Evolutionary conservation across 2,888 invertebrate species (phyloP).

Genomic region (Leptopterna dolabrata): DNA sequence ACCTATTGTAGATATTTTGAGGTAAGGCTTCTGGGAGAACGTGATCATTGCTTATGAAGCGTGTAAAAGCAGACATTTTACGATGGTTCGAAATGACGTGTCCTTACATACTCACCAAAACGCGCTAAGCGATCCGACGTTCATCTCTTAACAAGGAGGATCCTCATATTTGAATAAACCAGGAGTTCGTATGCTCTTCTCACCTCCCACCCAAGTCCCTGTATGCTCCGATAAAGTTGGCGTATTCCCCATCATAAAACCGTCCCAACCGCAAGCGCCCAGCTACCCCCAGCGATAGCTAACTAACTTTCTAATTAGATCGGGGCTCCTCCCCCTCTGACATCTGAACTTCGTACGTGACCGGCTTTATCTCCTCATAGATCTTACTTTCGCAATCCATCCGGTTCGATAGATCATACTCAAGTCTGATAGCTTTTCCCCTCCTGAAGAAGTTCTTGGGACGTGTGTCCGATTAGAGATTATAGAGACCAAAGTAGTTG

Average conservation of each 20-base stretch:
- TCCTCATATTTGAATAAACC: neutral
- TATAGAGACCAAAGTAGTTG: neutral
- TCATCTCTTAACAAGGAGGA: neutral
- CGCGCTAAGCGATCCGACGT: neutral
- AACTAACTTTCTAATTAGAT: slow-evolving; percentile 25
- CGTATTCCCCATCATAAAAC: neutral
- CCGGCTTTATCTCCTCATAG: neutral
- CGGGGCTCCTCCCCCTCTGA: neutral
- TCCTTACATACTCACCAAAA: too few relatives aligned
- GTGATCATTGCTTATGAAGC: too few relatives aligned
- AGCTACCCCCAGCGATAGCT: neutral
- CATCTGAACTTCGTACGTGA: neutral
- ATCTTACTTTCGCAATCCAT: neutral
- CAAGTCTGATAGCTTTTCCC: neutral
- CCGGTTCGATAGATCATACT: neutral
- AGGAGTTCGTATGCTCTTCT: neutral
- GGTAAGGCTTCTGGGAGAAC: too few relatives aligned
- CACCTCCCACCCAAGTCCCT: neutral
- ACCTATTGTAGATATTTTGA: too few relatives aligned
- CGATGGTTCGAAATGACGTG: too few relatives aligned
- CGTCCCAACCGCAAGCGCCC: neutral
- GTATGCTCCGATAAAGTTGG: slow-evolving; percentile 2
- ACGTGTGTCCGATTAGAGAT: neutral
- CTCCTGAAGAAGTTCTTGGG: neutral
- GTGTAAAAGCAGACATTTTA: too few relatives aligned